Conservation (phyloP, 2,113 vertebrate species). For the Pteropus alecto region DNA sequence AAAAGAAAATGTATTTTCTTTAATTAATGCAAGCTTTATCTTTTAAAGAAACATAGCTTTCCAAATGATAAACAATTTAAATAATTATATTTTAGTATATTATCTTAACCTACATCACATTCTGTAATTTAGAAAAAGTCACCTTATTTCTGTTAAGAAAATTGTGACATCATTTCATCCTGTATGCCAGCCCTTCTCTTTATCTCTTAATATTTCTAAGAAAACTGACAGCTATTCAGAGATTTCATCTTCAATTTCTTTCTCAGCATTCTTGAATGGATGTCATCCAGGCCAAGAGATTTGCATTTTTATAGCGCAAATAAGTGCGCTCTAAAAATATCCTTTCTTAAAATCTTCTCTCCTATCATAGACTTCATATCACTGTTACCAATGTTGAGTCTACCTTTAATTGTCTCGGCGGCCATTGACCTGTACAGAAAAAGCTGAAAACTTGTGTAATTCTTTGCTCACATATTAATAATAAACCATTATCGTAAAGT, state of each 20-base stretch:
- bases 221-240: slow-evolving; percentile 18
- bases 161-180: background rate
- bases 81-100: background rate
- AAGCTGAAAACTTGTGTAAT: background rate
- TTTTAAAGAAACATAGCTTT: background rate
- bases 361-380: background rate
- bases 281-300: slow-evolving; percentile 41
- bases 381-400: background rate
- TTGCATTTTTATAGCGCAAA: slow-evolving; percentile 38
- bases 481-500: background rate
- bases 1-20: background rate
- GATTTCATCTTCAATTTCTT: slow-evolving; percentile 52
- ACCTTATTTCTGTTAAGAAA: background rate
- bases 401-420: background rate
- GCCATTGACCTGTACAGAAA: background rate
- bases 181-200: background rate
- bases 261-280: slow-evolving; percentile 26
- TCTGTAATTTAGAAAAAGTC: background rate
- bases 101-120: background rate
- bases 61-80: background rate
- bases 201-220: background rate
- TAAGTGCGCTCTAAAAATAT: slow-evolving; percentile 35
- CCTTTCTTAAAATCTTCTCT: background rate
- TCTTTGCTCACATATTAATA: background rate
- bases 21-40: background rate